These are phyloP conservation scores for Pseudachorutes palmiensis DNA, from an alignment of 1,140 invertebrate genomes.

Conservation along the genomic window DNA sequence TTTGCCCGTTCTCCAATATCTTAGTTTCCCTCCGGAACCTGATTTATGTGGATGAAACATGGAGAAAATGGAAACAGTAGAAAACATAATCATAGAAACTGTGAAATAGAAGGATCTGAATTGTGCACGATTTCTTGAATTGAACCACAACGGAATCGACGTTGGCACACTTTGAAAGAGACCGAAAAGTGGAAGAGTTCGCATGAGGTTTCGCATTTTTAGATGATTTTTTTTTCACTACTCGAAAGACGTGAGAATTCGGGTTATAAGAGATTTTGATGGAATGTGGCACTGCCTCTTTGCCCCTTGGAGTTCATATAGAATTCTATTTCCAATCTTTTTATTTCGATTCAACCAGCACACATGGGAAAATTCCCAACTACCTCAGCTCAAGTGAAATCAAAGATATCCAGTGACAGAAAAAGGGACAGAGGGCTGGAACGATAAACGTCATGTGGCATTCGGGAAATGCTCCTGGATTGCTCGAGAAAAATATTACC, in stretches of 20 bases:
- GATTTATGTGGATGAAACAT: not conserved
- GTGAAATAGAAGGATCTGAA: not conserved
- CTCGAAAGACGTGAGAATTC: too few relatives aligned
- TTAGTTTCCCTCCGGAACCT: not conserved
- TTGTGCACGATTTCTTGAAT: not conserved
- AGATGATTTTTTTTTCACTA: not conserved
- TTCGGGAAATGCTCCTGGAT: not conserved
- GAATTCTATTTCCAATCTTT: constrained; percentile 11
- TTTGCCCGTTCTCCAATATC: too few relatives aligned
- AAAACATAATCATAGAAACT: constrained; percentile 2
- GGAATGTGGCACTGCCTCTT: not conserved
- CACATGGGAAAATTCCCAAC: constrained; percentile 6
- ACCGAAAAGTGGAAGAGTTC: not conserved
- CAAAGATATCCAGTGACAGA: constrained; percentile 9
- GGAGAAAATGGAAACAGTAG: not conserved
- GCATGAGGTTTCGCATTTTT: not conserved
- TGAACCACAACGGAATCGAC: not conserved
- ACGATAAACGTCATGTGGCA: not conserved
- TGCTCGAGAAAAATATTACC: not conserved
- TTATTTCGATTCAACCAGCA: not conserved
- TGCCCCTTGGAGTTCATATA: not conserved
- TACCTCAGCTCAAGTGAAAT: not conserved
- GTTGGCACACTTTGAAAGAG: not conserved
- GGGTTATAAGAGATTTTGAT: not conserved
- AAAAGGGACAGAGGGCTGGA: not conserved